Percentiles rank a stretch among this genome's conserved stretches.
Evolutionary conservation across 2,888 invertebrate species (phyloP).

Genomic region (Apoderus coryli): DNA sequence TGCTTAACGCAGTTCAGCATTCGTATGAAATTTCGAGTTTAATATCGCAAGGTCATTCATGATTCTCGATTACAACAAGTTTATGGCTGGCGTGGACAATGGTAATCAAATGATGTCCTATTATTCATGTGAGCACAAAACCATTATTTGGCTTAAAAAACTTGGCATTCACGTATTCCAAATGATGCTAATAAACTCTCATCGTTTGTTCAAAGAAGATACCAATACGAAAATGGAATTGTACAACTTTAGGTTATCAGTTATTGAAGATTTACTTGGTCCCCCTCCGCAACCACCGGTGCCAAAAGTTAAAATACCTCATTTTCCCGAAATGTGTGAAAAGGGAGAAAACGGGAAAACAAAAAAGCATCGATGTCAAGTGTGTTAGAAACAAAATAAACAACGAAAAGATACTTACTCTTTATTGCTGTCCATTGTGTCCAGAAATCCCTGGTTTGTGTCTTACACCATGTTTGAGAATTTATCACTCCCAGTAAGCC

Average conservation of each 20-base stretch:
- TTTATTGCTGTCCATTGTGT: conserved; percentile 12
- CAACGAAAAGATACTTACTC: conserved; percentile 8
- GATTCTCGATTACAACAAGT: too few relatives aligned
- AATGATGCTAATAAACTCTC: conserved; percentile 15
- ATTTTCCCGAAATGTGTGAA: conserved; percentile 13
- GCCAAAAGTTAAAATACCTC: conserved; percentile 8
- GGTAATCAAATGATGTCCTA: conserved; percentile 17
- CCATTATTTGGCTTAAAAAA: conserved; percentile 16
- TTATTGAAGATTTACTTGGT: conserved; percentile 14
- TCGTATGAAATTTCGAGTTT: too few relatives aligned
- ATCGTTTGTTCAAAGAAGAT: conserved; percentile 13
- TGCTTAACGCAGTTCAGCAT: too few relatives aligned
- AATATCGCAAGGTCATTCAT: too few relatives aligned
- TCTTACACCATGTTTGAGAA: conserved; percentile 8
- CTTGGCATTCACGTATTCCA: conserved; percentile 15
- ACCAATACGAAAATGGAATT: conserved; percentile 9
- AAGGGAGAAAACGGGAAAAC: conserved; percentile 12
- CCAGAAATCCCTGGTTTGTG: conserved; percentile 10
- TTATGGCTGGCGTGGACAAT: too few relatives aligned
- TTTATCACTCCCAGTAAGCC: conserved; percentile 6
- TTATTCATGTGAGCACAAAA: conserved; percentile 16
- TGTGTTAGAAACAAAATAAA: conserved; percentile 6
- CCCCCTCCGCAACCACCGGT: conserved; percentile 11
- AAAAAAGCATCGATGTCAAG: conserved; percentile 10
- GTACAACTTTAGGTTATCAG: conserved; percentile 13